Percentiles rank a stretch among this genome's conserved stretches.
These are phyloP conservation scores for Carcina quercana DNA, from an alignment of 2,888 invertebrate species.

Conservation along the genomic window DNA sequence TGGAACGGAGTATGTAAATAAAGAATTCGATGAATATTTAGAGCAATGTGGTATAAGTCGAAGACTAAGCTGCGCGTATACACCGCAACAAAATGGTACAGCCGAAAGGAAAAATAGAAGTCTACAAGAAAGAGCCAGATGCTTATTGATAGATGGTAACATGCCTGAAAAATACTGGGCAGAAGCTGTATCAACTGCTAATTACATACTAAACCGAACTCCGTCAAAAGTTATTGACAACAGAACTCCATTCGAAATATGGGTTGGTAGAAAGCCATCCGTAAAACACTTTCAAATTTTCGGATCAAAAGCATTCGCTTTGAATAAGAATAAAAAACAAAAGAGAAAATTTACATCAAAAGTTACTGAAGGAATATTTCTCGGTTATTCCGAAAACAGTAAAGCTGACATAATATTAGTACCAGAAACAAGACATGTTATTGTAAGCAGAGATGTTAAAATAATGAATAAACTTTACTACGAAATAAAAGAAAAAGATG, in stretches of 20 bases:
- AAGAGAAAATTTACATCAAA: constrained; percentile 7
- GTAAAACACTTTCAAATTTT: constrained; percentile 9
- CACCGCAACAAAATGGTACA: not conserved
- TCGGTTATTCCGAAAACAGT: constrained; percentile 2
- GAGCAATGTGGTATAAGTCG: not conserved
- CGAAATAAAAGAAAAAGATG: not conserved
- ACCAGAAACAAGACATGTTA: not conserved
- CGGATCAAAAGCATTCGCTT: constrained; percentile 7
- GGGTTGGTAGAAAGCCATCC: constrained; percentile 5
- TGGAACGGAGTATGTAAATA: not conserved
- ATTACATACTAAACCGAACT: constrained; percentile 9
- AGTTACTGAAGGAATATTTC: constrained; percentile 5
- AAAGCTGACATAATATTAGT: constrained; percentile 5
- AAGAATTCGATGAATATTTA: constrained; percentile 1
- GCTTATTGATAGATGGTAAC: constrained; percentile 5
- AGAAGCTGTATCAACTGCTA: constrained; percentile 10
- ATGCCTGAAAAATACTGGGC: constrained; percentile 6
- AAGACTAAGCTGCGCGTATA: not conserved
- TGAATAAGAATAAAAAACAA: constrained; percentile 5
- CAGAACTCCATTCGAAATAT: constrained; percentile 7
- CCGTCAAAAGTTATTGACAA: constrained; percentile 1
- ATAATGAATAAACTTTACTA: constrained; percentile 3
- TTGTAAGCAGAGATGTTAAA: constrained; percentile 2
- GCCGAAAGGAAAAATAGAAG: constrained; percentile 7
- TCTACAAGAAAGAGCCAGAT: constrained; percentile 7